phyloP scores from a whole-genome alignment of 1,140 invertebrate genomes.

The Coelopa frigida region DNA sequence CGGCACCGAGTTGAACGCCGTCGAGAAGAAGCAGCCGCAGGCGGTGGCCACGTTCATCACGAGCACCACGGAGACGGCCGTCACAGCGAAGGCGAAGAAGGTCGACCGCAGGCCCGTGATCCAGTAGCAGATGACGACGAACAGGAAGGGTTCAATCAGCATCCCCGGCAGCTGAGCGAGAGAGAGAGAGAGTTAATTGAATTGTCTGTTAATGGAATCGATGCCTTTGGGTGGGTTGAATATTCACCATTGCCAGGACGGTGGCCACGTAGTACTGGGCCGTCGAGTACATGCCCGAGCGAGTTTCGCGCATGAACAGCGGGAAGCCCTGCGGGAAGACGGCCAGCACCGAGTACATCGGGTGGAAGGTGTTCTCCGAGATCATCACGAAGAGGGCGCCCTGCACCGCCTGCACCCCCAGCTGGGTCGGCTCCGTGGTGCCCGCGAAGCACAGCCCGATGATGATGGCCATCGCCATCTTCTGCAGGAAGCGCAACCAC shows the following conservation, averaged over 20 bases:
- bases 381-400: constrained; percentile 77
- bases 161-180: constrained; percentile 72
- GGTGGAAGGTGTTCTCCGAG: constrained; percentile 77
- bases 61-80: constrained; percentile 58
- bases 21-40: constrained; percentile 81
- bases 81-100: constrained; percentile 60
- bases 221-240: neutral
- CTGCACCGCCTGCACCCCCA: constrained; percentile 73
- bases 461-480: constrained; percentile 72
- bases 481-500: constrained; percentile 61
- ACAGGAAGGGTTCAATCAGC: constrained; percentile 67
- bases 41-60: constrained; percentile 78
- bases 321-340: constrained; percentile 73
- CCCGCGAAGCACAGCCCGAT: constrained; percentile 72
- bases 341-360: constrained; percentile 75
- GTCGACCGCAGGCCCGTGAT: constrained; percentile 62
- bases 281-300: constrained; percentile 66
- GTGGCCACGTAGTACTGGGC: constrained; percentile 68
- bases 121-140: constrained; percentile 70
- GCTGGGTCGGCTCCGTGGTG: constrained; percentile 58
- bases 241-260: constrained; percentile 65
- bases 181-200: neutral
- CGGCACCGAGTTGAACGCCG: constrained; percentile 70
- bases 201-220: neutral
- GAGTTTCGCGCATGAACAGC: constrained; percentile 68